Evolutionary conservation across 2,797 vertebrate genomes (phyloP), one percentile per base, ranked within the genome.

Genomic region (Danio albolineatus): DNA sequence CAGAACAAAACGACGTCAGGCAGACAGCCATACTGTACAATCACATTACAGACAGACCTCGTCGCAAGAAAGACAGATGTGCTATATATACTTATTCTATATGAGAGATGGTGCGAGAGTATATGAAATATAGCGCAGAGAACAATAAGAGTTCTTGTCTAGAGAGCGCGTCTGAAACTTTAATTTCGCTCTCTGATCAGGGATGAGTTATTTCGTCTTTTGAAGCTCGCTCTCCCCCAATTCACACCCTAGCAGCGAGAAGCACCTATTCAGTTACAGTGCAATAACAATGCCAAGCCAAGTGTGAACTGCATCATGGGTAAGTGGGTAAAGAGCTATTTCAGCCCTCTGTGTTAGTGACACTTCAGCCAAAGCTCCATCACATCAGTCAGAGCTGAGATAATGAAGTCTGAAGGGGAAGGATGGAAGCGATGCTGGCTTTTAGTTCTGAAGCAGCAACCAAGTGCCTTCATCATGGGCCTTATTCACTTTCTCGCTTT

Each of bases 371-470:
- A 82, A 73, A 76, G 61, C 76, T 56, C 81, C 76, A 69, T 59
- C 81, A 73, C 83, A 85, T 84, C 83, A 78, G 83, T 46, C 77
- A 76, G 70, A 85, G 81, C 77, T 86, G 72, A 88, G 86, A 83
- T 80, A 84, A 87, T 80, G 81, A 86, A 76, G 82, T 89, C 82
- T 83, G 86, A 80, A 86, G 86, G 73, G 83, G 75, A 73, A 43
- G 80, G 74, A 71, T 69, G 83, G 84, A 90, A 90, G 85, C 89
- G 88, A 89, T 90, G 90, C 86, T 88, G 86, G 81, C 57, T 75
- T 65, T 85, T 85, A 80, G 87, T 75, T 87, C 81, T 78, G 82
- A 85, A 89, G 84, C 81, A 77, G 39, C 49, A 85, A 87, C 73
- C 19, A 66, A 83, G 73, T 12, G 66, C 78, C 59, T 39, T 85